phyloP scores from a whole-genome alignment of 2,113 vertebrate species.

The Melanocharis versteri region DNA sequence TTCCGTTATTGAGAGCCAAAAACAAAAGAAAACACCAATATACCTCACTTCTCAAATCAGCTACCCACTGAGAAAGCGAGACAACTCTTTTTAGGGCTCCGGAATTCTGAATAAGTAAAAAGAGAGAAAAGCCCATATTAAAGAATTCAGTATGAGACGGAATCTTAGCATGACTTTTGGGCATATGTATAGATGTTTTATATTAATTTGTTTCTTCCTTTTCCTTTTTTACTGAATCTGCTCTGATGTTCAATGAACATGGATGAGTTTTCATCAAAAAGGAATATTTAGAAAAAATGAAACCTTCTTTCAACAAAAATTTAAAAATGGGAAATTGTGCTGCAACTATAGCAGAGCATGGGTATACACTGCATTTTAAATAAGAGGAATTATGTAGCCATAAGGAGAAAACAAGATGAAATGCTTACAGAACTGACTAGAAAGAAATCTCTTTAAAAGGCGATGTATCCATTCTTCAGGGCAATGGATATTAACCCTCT shows the following conservation, averaged over 20 bases:
- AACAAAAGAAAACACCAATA: not conserved
- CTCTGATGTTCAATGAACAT: not conserved
- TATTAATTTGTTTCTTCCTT: not conserved
- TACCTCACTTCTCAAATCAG: not conserved
- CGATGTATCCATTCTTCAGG: not conserved
- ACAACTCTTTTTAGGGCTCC: not conserved
- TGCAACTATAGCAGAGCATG: not conserved
- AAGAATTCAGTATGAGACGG: not conserved
- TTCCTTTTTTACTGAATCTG: not conserved
- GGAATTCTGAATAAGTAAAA: not conserved
- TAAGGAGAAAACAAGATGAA: not conserved
- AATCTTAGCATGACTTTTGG: not conserved
- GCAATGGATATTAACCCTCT: not conserved
- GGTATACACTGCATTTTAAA: not conserved
- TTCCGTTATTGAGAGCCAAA: not conserved
- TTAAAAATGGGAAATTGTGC: not conserved
- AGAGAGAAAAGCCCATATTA: not conserved
- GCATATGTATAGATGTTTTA: not conserved
- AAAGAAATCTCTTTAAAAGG: not conserved
- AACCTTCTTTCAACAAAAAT: not conserved
- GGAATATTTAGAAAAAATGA: not conserved
- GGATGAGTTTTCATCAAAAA: not conserved
- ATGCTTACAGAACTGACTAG: not conserved
- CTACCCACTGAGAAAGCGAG: not conserved
- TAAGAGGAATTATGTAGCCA: not conserved